Evolutionary conservation across 2,797 vertebrate genomes (phyloP).

Genomic region (Semotilus atromaculatus): DNA sequence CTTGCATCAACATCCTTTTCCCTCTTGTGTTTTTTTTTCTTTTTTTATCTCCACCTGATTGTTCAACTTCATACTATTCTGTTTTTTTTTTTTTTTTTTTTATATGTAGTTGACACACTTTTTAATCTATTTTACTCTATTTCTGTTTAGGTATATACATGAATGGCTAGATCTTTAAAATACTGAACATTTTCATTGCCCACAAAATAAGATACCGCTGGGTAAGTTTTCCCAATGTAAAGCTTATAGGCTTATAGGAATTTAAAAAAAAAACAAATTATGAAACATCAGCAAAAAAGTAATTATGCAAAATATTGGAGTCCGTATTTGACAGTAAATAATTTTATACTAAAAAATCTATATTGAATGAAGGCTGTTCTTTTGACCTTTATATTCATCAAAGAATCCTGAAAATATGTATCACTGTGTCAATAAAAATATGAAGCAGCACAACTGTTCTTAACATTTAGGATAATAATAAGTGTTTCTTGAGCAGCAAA

Average conservation of each 20-base stretch:
- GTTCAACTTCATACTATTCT: background rate
- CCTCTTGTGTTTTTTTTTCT: background rate
- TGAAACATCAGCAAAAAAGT: background rate
- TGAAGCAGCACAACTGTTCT: background rate
- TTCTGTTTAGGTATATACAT: background rate
- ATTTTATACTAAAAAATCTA: background rate
- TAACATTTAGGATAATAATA: background rate
- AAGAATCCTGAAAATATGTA: background rate
- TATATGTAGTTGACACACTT: background rate
- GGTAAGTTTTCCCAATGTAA: background rate
- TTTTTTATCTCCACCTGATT: background rate
- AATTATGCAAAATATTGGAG: background rate
- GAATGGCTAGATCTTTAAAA: background rate
- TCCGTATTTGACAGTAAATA: background rate
- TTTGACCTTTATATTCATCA: background rate
- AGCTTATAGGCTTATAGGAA: no score
- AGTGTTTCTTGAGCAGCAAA: background rate
- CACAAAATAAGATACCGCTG: background rate
- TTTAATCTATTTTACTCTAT: background rate
- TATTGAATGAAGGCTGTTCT: background rate
- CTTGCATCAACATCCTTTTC: background rate
- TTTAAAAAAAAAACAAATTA: no score
- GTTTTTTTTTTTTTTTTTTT: background rate
- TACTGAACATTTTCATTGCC: background rate
- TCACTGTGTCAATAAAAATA: background rate